Base-by-base conservation (phyloP, 2,888 invertebrate species). In the Drosophila sordidula region DNA sequence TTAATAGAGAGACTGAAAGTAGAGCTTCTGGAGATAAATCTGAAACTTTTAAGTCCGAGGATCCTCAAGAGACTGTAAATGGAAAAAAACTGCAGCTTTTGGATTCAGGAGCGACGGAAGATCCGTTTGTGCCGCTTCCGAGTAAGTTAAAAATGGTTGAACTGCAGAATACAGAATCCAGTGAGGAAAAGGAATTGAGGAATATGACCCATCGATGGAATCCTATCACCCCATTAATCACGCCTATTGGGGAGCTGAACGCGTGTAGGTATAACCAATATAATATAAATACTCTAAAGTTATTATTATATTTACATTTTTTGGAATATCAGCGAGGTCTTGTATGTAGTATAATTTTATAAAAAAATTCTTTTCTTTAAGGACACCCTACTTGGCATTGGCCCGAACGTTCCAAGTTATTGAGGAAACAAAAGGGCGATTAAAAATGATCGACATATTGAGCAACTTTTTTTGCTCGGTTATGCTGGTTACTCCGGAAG, bases 391-490 rank as follows among this genome's bases (percentile, higher is more conserved):
- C 91, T 93, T 97, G 71, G 99, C 99, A 0, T 93, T 99, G 44
- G 96, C 99, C 0, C 95, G 95, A 89, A 99, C 99, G 0, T 94
- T 99, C 80, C 96, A 98, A 90, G 94, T 95, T 58, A 98, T 99
- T 59, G 99, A 99, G 92, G 95, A 94, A 12, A 96, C 95, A 0
- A 95, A 95, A 8, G 95, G 96, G 3, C 94, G 99, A 34, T 94
- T 99, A 55, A 97, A 97, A 93, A 99, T 98, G 90, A 95, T 98
- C 3, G 98, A 98, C 91, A 97, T 97, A 51, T 92, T 99, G 45
- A 95, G 96, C 86, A 99, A 99, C 92, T 99, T 96, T 91, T 96
- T 98, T 72, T 94, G 97, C 16, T 99, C 99, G 0, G 98, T 99
- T 12, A 96, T 98, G 26, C 94, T 95, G 4, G 93, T 98, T 44